phyloP scores from a whole-genome alignment of 2,797 vertebrate species.

The Onychomys torridus region DNA sequence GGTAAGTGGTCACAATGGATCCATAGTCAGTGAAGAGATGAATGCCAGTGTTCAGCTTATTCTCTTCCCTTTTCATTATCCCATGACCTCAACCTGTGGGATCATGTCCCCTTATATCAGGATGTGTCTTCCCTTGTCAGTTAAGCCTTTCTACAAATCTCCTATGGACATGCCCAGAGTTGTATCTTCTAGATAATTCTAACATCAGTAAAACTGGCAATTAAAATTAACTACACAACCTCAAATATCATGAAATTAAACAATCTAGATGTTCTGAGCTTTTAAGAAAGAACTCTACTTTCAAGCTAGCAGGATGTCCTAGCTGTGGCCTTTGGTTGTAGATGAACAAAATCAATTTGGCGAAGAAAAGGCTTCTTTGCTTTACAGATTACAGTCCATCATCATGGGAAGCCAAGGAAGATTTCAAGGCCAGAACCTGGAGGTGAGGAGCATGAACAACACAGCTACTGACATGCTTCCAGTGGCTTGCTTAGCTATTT shows the following conservation, averaged over 20 bases:
- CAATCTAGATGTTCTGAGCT: not conserved
- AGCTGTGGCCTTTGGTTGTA: not conserved
- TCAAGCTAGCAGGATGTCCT: not conserved
- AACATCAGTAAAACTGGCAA: not conserved
- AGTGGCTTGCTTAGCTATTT: not conserved
- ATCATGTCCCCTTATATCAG: not conserved
- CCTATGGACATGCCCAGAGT: not conserved
- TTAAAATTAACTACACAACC: not conserved
- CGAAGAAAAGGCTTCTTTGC: not conserved
- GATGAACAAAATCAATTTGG: not conserved
- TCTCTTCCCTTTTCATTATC: not conserved
- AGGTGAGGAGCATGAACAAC: not conserved
- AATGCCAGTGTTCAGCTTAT: too few relatives aligned
- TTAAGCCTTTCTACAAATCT: not conserved
- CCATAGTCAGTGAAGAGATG: not conserved
- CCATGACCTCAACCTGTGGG: not conserved
- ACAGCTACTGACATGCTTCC: not conserved
- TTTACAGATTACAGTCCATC: not conserved
- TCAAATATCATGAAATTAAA: not conserved
- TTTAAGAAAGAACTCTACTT: not conserved
- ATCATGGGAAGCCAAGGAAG: not conserved
- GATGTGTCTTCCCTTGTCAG: not conserved
- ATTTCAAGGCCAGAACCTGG: not conserved
- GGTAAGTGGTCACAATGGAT: not conserved
- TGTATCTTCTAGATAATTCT: not conserved